Evolutionary conservation across 2,888 invertebrate species (phyloP).

Genomic region (Brachyptera putata): DNA sequence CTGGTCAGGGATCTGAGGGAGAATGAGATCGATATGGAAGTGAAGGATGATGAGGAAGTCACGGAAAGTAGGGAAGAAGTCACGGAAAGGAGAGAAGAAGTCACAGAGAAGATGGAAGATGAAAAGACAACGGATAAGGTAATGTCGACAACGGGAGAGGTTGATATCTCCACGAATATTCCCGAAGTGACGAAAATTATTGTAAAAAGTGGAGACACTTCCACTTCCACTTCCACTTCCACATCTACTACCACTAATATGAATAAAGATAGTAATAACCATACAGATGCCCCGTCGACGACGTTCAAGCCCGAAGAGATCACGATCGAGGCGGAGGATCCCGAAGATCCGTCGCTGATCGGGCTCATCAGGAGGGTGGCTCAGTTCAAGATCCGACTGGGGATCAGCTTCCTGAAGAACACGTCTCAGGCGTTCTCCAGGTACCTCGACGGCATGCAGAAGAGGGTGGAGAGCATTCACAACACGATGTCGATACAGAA

Average conservation of each 20-base stretch:
- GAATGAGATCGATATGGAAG: constrained; percentile 45
- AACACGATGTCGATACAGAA: constrained; percentile 13
- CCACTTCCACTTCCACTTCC: no score
- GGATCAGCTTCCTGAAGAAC: constrained; percentile 62
- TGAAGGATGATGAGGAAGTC: constrained; percentile 33
- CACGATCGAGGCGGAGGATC: constrained; percentile 24
- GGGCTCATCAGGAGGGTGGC: constrained; percentile 59
- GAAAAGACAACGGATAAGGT: neutral
- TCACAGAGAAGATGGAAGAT: constrained; percentile 4
- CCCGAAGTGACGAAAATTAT: neutral
- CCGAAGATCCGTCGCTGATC: constrained; percentile 47
- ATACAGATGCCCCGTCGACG: constrained; percentile 12
- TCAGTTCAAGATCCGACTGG: constrained; percentile 63
- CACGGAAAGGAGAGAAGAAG: constrained; percentile 21
- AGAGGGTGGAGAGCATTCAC: constrained; percentile 30
- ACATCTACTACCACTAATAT: no score
- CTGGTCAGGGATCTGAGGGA: constrained; percentile 39
- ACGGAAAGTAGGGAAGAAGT: constrained; percentile 3
- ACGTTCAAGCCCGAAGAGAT: constrained; percentile 28
- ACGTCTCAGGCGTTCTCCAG: constrained; percentile 63
- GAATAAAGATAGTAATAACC: no score
- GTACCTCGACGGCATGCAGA: constrained; percentile 59
- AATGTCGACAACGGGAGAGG: neutral
- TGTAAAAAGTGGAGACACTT: neutral
- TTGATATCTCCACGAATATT: neutral